phyloP scores from a whole-genome alignment of 1,140 invertebrate species.

The Pseudomyrmex concolor region DNA sequence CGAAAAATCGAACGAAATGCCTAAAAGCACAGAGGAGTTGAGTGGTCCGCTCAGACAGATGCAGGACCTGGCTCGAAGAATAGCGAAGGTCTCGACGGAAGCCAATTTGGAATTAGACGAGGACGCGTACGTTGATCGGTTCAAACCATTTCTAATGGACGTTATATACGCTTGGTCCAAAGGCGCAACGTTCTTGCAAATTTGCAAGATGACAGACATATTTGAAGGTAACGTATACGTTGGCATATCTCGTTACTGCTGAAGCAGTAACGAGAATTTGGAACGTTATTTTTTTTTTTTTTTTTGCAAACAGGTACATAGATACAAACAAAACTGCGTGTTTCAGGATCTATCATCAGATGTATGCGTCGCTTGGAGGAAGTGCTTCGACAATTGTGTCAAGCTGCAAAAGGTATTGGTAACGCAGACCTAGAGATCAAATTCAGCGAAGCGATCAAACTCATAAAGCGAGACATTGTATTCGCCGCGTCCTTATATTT shows the following conservation, averaged over 20 bases:
- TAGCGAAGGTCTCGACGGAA: slow-evolving; percentile 96
- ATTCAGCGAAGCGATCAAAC: slow-evolving; percentile 96
- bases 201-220: slow-evolving; percentile 99
- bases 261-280: not conserved
- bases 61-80: slow-evolving; percentile 94
- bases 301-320: slow-evolving; percentile 11
- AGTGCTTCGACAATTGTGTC: slow-evolving; percentile 96
- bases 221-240: slow-evolving; percentile 93
- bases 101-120: slow-evolving; percentile 96
- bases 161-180: slow-evolving; percentile 98
- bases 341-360: slow-evolving; percentile 96
- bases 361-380: slow-evolving; percentile 99
- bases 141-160: slow-evolving; percentile 98
- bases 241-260: not conserved
- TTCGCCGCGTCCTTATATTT: slow-evolving; percentile 99
- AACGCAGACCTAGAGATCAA: slow-evolving; percentile 98
- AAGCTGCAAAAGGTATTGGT: slow-evolving; percentile 98
- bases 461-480: slow-evolving; percentile 98
- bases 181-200: slow-evolving; percentile 95
- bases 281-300: slow-evolving; percentile 27
- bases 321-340: slow-evolving; percentile 34
- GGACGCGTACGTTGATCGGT: slow-evolving; percentile 95
- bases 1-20: slow-evolving; percentile 94
- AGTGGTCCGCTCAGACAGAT: slow-evolving; percentile 92
- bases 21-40: slow-evolving; percentile 94